Evolutionary conservation across 2,113 vertebrate genomes (phyloP), one percentile per base, ranked within the genome.

Genomic region (Podiceps cristatus): DNA sequence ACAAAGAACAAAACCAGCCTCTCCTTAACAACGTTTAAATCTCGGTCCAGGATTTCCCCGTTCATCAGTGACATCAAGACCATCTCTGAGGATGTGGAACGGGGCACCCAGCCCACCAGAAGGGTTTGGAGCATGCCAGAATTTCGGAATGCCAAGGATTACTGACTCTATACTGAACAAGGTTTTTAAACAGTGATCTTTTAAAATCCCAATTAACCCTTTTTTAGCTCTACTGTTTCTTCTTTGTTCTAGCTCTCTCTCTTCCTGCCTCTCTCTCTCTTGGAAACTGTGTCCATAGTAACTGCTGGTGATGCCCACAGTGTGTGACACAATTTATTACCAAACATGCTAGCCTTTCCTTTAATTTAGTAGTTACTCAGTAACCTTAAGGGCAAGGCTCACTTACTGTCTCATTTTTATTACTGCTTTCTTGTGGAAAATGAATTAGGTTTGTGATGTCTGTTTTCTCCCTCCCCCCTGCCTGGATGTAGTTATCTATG

Each of bases 61-160:
- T 99, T 99, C 49, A 98, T 98, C 86, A 99, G 99, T 97, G 96
- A 98, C 94, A 99, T 99, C 81, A 99, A 98, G 91, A 99, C 99
- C 28, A 99, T 99, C 95, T 99, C 99, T 0, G 99, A 99, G 96
- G 99, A 99, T 3, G 99, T 99, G 95, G 99, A 99, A 96, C 98
- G 98, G 63, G 98, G 98, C 67, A 90, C 67, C 40, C 98, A 96
- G 40, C 97, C 79, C 16, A 97, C 95, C 10, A 98, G 98, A 37
- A 98, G 99, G 60, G 96, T 99, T 82, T 99, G 99, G 99, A 99
- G 99, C 98, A 98, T 99, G 99, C 99, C 99, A 0, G 99, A 99
- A 83, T 99, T 99, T 95, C 98, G 98, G 90, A 98, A 98, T 64
- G 90, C 91, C 86, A 99, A 99, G 95, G 98, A 98, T 79, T 95